These are phyloP conservation scores for Thomomys bottae DNA, from an alignment of 2,113 vertebrate species.

Conservation along the genomic window DNA sequence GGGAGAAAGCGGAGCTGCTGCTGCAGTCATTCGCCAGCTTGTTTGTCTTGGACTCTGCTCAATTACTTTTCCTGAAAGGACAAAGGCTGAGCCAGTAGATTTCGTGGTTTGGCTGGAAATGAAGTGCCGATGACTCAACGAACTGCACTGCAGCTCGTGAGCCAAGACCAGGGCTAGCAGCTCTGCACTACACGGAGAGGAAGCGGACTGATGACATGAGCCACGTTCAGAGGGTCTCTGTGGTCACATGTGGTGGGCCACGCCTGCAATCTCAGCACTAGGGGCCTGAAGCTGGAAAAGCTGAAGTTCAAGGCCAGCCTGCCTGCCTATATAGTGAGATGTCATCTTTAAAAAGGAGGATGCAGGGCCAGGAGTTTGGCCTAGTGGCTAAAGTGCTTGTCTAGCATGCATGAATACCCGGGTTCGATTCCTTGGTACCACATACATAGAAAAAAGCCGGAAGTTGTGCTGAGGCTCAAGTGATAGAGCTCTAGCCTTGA, in stretches of 20 bases:
- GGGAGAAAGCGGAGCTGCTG: not conserved
- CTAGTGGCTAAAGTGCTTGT: too few species aligned
- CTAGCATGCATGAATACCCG: too few species aligned
- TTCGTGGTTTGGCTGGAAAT: constrained; percentile 79
- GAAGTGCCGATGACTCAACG: constrained; percentile 69
- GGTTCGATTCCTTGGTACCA: too few species aligned
- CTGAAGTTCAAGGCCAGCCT: not conserved
- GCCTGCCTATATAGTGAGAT: not conserved
- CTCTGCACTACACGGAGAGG: not conserved
- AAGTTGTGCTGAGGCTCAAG: too few species aligned
- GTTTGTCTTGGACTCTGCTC: constrained; percentile 53
- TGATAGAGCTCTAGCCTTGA: too few species aligned
- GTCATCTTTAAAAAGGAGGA: not conserved
- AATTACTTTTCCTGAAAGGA: constrained; percentile 64
- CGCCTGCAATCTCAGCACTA: not conserved
- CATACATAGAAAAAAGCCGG: too few species aligned
- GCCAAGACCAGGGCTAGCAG: constrained; percentile 20
- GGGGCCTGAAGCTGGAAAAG: not conserved
- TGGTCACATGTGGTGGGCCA: not conserved
- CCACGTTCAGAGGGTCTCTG: not conserved
- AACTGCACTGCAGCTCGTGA: constrained; percentile 70
- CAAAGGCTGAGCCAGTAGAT: constrained; percentile 74
- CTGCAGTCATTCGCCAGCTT: not conserved
- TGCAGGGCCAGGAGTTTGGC: too few species aligned
- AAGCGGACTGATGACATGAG: not conserved